Percentiles rank a stretch among this genome's conserved stretches.
Evolutionary conservation across 2,113 vertebrate genomes (phyloP).

Genomic region (Paedocypris sp.): DNA sequence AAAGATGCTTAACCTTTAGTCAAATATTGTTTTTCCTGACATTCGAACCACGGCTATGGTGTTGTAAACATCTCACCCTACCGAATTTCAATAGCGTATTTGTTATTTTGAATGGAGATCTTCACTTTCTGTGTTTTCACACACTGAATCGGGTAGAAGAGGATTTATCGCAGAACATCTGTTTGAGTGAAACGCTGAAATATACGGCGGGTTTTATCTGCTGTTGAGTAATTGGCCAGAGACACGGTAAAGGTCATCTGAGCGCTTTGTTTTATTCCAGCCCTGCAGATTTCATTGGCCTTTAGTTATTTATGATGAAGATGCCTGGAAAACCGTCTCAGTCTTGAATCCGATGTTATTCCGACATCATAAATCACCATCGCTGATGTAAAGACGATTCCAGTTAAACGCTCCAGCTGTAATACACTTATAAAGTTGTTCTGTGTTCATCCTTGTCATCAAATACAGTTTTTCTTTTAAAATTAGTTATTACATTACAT

Average conservation of each 20-base stretch:
- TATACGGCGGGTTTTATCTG: not conserved
- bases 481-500: too few species aligned
- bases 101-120: too few species aligned
- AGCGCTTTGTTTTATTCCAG: not conserved
- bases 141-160: too few species aligned
- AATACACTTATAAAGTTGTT: too few species aligned
- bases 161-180: not conserved
- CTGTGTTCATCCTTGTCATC: too few species aligned
- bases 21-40: too few species aligned
- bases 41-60: too few species aligned
- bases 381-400: not conserved
- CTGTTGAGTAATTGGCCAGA: slow-evolving; percentile 15
- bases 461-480: too few species aligned
- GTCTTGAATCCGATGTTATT: not conserved
- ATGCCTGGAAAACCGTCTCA: not conserved
- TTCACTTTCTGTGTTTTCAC: too few species aligned
- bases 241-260: slow-evolving; percentile 22
- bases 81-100: too few species aligned
- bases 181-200: not conserved
- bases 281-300: not conserved
- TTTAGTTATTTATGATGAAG: slow-evolving; percentile 8
- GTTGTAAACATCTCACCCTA: too few species aligned
- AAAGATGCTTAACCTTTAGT: too few species aligned
- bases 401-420: not conserved
- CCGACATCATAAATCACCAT: not conserved